Base-by-base conservation (phyloP, 2,888 invertebrate genomes). In the Rhogogaster chlorosoma region DNA sequence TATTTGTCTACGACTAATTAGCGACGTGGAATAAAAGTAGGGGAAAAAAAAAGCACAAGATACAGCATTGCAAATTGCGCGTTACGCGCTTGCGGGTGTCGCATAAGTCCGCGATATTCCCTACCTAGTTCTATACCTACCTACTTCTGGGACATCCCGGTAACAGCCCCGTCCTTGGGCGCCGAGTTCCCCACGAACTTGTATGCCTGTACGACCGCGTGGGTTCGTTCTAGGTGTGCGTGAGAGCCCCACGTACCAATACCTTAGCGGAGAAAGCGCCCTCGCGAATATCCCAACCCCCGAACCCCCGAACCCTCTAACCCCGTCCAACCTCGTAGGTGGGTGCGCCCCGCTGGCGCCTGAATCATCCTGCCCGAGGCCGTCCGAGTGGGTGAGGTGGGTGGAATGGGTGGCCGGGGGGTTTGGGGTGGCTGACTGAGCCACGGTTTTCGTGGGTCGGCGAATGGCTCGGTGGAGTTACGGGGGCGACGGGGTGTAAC, bases 291-390 rank as follows among this genome's bases (percentile, higher is more conserved):
- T 71, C 86, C 84, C 83, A 83, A 82, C 70, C 73, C 86, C 84
- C 80, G 78, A 82, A 80, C 70, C 71, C 86, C 84, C 77, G 78
- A 86, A 87, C 86, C 86, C 86, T 84, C 85, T 82, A 86, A 84
- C 84, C 85, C 86, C 86, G 84, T 85, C 86, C 87, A 87, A 86
- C 87, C 91, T 89, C 88, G 91, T 92, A 93, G 93, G 93, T 93
- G 92, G 93, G 92, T 92, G 93, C 93, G 93, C 92, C 93, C 93
- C 91, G 93, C 92, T 93, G 93, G 93, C 93, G 93, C 93, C 93
- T 93, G 93, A 93, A 93, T 93, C 93, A 93, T 93, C 93, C 93
- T 91, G 92, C 92, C 92, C 90, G 92, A 92, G 92, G 93, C 93
- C 91, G 89, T 88, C 83, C 84, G 88, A 83, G 83, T 83, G 83